Evolutionary conservation across 2,113 vertebrate species (phyloP), one percentile per base, ranked within the genome.

Genomic region (Petaurus breviceps): DNA sequence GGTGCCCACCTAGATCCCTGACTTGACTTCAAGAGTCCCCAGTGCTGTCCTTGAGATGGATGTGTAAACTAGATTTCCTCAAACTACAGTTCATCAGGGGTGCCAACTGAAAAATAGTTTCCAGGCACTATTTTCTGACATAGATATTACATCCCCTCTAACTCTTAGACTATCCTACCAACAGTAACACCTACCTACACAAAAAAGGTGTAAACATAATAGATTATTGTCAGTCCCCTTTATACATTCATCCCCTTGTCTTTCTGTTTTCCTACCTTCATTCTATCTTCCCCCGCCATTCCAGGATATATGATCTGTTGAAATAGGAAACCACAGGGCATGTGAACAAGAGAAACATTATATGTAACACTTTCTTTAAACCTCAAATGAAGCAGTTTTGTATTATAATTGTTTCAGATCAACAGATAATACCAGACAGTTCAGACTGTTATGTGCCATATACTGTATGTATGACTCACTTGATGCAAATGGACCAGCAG

Each of bases 401-500:
- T n/a, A 77, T 77, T n/a, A 77, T 77, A n/a, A 31, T n/a, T n/a
- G 37, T 77, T 77, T 1, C 61, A 77, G 37, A 16, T 77, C 37
- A 77, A 37, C 61, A 77, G 16, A 77, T 77, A 77, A 14, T 77
- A n/a, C 31, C 26, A n/a, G 57, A 37, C 12, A 68, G 3, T 68
- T 68, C 57, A 37, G 31, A 77, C 12, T n/a, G 5, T 77, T 61
- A 77, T 2, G 4, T 77, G 19, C 61, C 61, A 77, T n/a, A n/a
- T n/a, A n/a, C n/a, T n/a, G n/a, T 24, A 31, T 51, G 24, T 49
- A 53, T 94, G n/a, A 47, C 23, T 92, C 55, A 37, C 31, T 93
- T 92, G 91, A 96, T 22, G 3, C 51, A 95, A 95, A 96, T 51
- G 47, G n/a, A 92, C 57, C 19, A 90, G 19, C 6, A 89, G 93